Conservation (phyloP, 2,888 invertebrate genomes). For the Rapana venosa region DNA sequence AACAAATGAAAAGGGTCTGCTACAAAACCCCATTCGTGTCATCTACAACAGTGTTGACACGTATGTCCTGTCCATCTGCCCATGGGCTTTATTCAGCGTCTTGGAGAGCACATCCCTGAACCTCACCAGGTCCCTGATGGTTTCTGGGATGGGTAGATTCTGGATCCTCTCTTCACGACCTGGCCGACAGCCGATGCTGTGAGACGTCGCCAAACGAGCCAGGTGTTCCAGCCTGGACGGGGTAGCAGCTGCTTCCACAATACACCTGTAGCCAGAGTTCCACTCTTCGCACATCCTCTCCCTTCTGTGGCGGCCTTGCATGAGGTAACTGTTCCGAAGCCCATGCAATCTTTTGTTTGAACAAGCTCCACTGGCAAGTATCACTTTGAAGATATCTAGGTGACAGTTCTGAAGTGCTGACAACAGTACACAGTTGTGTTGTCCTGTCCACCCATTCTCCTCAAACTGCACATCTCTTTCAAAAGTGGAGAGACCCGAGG, state of each 20-base stretch:
- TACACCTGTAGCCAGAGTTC: not conserved
- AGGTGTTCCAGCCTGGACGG: not conserved
- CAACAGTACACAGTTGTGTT: not conserved
- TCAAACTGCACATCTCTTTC: not conserved
- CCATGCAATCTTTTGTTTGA: not conserved
- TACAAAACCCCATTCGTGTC: no score
- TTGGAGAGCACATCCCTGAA: conserved; percentile 24
- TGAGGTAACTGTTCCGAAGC: not conserved
- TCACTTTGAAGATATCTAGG: not conserved
- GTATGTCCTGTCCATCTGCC: no score
- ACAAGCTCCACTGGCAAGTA: not conserved
- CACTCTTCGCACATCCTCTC: not conserved
- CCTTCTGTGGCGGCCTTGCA: not conserved
- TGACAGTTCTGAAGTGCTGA: not conserved
- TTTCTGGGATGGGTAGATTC: not conserved
- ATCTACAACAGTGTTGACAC: no score
- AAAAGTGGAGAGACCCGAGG: conserved; percentile 3
- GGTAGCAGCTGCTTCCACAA: not conserved
- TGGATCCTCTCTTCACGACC: conserved; percentile 13
- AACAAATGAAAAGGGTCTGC: no score
- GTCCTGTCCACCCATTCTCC: not conserved
- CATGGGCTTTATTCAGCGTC: not conserved
- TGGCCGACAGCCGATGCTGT: conserved; percentile 9
- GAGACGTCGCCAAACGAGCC: conserved; percentile 11
- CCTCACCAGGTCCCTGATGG: not conserved